phyloP scores from a whole-genome alignment of 2,888 invertebrate genomes.

The Microchrysa polita region DNA sequence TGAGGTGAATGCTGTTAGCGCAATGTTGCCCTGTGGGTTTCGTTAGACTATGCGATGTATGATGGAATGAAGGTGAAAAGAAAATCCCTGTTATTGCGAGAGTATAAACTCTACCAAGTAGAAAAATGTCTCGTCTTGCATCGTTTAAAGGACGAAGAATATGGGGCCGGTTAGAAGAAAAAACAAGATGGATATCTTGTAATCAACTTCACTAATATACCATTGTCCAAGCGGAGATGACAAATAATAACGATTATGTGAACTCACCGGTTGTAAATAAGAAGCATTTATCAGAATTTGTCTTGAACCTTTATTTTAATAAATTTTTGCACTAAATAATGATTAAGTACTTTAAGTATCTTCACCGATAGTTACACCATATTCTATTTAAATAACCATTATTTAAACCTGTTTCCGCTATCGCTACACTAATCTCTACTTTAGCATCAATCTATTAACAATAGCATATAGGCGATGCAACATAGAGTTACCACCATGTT shows the following conservation, averaged over 20 bases:
- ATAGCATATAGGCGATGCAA: too few species aligned
- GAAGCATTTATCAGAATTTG: constrained; percentile 46
- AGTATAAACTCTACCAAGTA: too few species aligned
- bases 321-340: constrained; percentile 10
- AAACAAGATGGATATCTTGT: not conserved
- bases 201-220: not conserved
- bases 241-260: constrained; percentile 45
- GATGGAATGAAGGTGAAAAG: constrained; percentile 28
- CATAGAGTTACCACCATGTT: too few species aligned
- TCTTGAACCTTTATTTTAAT: constrained; percentile 46
- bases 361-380: too few species aligned
- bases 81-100: constrained; percentile 21
- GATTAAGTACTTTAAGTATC: not conserved
- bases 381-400: too few species aligned
- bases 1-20: constrained; percentile 50
- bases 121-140: not conserved
- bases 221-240: constrained; percentile 18
- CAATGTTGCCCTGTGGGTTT: constrained; percentile 19
- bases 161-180: not conserved
- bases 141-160: not conserved
- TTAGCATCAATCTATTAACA: too few species aligned
- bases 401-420: too few species aligned
- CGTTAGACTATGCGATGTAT: not conserved
- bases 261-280: constrained; percentile 46
- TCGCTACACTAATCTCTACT: too few species aligned